Conservation (phyloP, 2,888 invertebrate species). For the Pristionchus japonicus region DNA sequence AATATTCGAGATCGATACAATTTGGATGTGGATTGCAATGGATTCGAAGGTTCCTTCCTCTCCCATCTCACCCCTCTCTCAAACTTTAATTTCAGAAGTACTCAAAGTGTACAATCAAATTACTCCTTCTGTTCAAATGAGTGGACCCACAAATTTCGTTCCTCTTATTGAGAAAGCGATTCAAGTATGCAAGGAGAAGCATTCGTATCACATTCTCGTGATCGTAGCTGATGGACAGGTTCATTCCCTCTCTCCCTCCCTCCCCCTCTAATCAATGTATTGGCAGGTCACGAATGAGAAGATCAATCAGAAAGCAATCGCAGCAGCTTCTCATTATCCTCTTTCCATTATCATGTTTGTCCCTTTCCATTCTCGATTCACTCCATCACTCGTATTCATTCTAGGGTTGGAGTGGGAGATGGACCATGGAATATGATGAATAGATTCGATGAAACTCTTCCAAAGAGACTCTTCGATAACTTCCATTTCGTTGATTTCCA, state of each 20-base stretch:
- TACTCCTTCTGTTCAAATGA: conserved; percentile 76
- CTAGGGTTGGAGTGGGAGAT: conserved; percentile 78
- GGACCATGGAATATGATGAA: conserved; percentile 79
- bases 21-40: conserved; percentile 75
- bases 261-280: neutral
- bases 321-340: conserved; percentile 77
- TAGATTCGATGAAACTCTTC: conserved; percentile 78
- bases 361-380: too few species aligned
- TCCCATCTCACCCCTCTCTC: neutral
- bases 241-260: neutral
- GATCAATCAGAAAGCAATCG: conserved; percentile 77
- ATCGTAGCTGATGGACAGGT: conserved; percentile 78
- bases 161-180: conserved; percentile 76
- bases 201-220: conserved; percentile 78
- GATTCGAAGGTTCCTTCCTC: conserved; percentile 69
- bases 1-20: conserved; percentile 72
- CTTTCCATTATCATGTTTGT: conserved; percentile 77
- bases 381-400: too few species aligned
- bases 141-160: conserved; percentile 79
- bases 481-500: conserved; percentile 79
- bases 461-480: conserved; percentile 78
- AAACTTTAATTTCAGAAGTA: conserved; percentile 74
- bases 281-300: conserved; percentile 76
- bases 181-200: conserved; percentile 76
- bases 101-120: conserved; percentile 77